Evolutionary conservation across 2,888 invertebrate species (phyloP).

Genomic region (Calliopum simillimum): DNA sequence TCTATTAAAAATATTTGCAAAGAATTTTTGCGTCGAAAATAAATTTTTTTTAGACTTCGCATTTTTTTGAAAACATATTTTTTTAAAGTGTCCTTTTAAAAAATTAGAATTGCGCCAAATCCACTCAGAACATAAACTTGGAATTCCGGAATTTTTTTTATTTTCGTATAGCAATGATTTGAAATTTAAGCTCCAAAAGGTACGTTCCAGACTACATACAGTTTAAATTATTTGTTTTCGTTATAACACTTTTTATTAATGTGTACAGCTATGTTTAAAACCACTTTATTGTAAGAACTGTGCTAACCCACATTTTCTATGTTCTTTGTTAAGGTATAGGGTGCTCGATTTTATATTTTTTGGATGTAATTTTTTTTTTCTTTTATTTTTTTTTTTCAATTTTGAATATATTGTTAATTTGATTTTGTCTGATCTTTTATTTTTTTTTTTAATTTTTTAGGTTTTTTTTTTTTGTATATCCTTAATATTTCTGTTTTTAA

Average conservation of each 20-base stretch:
- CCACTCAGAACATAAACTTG: too few relatives aligned
- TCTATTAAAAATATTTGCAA: too few relatives aligned
- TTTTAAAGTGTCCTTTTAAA: too few relatives aligned
- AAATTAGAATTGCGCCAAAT: too few relatives aligned
- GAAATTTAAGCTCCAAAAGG: too few relatives aligned
- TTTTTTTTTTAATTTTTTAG: neutral
- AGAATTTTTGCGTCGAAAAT: too few relatives aligned
- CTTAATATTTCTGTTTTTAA: conserved; percentile 9
- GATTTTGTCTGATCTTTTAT: conserved; percentile 16
- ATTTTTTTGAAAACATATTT: too few relatives aligned
- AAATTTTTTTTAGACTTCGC: too few relatives aligned
- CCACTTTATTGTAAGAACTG: neutral
- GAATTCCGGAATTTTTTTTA: too few relatives aligned
- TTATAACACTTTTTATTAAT: neutral
- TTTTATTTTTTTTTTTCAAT: conserved; percentile 37
- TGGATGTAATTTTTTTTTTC: conserved; percentile 35
- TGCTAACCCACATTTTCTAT: neutral
- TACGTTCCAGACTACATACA: too few relatives aligned
- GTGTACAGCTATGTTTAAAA: neutral
- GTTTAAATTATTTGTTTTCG: neutral
- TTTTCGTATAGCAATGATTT: too few relatives aligned
- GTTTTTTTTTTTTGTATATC: neutral
- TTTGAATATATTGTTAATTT: conserved; percentile 43
- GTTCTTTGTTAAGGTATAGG: conserved; percentile 3
- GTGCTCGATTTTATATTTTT: neutral